Base-by-base conservation (phyloP, 2,113 vertebrate genomes). In the Callocephalon fimbriatum region DNA sequence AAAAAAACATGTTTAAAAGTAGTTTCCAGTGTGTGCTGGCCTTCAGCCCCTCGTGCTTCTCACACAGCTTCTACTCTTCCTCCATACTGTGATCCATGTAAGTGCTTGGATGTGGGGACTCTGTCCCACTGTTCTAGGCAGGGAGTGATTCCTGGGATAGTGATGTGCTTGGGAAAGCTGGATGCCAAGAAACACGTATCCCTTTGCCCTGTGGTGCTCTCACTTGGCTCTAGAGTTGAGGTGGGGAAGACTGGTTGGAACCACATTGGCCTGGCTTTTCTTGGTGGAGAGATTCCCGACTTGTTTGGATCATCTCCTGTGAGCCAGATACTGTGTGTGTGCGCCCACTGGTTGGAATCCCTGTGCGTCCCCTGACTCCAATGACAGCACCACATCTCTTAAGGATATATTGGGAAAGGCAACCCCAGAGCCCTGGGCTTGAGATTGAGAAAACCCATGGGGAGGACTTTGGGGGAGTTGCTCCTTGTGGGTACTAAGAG, bases 321-420 rank as follows among this genome's bases (percentile, higher is more conserved):
- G 2, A 72, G 51, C 38, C 25, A 17, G 15, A 4, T 27, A 3
- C 31, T 4, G 1, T 0, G 3, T 6, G 27, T 53, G 75, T 1
- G 1, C 38, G 7, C 53, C 59, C 27, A 2, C 8, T 4, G 38
- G 4, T 9, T 38, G 7, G 67, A 14, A 21, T 38, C 38, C 38
- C 38, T 38, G 38, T 38, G 38, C 38, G 38, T 73, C 45, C 1
- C 4, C 48, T 44, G n/a, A 21, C 86, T 88, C 25, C 2, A 32
- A 15, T 35, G 72, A 6, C 22, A 47, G 54, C 37, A 10, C 35
- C 31, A 3, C 7, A 3, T 72, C 23, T 61, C 22, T 6, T 7
- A 21, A 17, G 48, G 71, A 35, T 65, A 31, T 80, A 4, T 27
- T 58, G 70, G 81, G 40, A 38, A 42, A 42, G 29, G 40, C 38